phyloP scores from a whole-genome alignment of 2,888 invertebrate genomes.

The Patella depressa region DNA sequence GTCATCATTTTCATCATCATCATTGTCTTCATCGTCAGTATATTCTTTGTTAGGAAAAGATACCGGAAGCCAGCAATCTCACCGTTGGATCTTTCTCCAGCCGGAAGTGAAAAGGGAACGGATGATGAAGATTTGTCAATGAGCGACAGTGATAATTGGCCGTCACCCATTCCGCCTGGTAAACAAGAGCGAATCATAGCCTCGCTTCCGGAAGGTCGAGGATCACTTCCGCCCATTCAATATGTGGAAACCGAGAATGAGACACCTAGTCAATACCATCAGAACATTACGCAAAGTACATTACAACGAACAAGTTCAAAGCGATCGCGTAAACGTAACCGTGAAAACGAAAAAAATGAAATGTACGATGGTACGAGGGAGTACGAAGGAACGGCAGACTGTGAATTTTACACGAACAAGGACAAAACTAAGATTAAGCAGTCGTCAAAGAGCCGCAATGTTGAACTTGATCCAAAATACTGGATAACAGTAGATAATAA shows the following conservation, averaged over 20 bases:
- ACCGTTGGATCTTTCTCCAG: constrained; percentile 32
- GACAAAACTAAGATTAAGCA: constrained; percentile 50
- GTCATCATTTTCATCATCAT: constrained; percentile 32
- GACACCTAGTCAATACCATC: constrained; percentile 28
- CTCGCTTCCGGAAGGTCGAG: constrained; percentile 13
- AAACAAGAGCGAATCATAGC: constrained; percentile 24
- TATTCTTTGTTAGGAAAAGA: constrained; percentile 25
- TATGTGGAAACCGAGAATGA: constrained; percentile 30
- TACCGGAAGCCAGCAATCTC: constrained; percentile 29
- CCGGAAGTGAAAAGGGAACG: constrained; percentile 37
- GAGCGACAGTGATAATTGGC: constrained; percentile 26
- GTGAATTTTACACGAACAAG: constrained; percentile 45
- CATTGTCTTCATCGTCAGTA: constrained; percentile 27
- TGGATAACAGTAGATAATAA: constrained; percentile 39
- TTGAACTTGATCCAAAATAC: constrained; percentile 42
- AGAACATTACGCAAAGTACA: constrained; percentile 21
- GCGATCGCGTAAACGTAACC: constrained; percentile 41
- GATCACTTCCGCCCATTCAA: constrained; percentile 22
- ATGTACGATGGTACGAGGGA: constrained; percentile 53
- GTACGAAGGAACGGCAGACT: constrained; percentile 49
- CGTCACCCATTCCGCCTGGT: constrained; percentile 11
- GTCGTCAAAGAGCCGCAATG: constrained; percentile 43
- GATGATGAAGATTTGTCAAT: constrained; percentile 42
- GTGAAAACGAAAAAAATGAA: constrained; percentile 43
- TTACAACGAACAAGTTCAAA: constrained; percentile 42